Percentiles rank a stretch among this genome's conserved stretches.
These are phyloP conservation scores for Coelogynopora nodosa DNA, from an alignment of 2,888 invertebrate genomes.

Conservation along the genomic window DNA sequence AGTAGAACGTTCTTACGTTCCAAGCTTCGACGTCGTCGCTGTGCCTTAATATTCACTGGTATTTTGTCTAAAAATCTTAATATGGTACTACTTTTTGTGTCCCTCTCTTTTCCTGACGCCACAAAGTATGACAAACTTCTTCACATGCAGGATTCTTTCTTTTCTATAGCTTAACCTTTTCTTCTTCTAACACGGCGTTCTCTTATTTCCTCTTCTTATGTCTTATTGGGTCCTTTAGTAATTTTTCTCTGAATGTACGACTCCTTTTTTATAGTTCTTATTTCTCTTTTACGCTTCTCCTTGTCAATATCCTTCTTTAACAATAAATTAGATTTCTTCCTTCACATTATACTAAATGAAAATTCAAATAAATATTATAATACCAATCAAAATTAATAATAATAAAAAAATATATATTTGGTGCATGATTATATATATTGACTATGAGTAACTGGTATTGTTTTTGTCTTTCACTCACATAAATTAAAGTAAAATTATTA, in stretches of 20 bases:
- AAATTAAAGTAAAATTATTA: too few species aligned
- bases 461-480: neutral
- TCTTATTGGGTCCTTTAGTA: conserved; percentile 20
- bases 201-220: neutral
- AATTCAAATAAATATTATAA: neutral
- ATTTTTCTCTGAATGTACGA: conserved; percentile 16
- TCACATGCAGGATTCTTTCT: too few species aligned
- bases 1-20: too few species aligned
- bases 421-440: neutral
- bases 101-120: neutral
- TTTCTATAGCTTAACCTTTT: conserved; percentile 1
- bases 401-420: neutral
- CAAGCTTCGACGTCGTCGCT: too few species aligned
- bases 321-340: neutral
- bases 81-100: neutral
- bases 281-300: neutral
- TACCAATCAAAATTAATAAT: neutral
- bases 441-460: neutral
- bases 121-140: neutral
- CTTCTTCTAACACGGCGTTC: neutral
- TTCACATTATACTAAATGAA: neutral
- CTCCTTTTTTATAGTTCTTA: neutral
- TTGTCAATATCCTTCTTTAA: neutral
- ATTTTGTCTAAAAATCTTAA: neutral
- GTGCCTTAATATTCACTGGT: neutral